Evolutionary conservation across 2,888 invertebrate species (phyloP), one percentile per base, ranked within the genome.

Genomic region (Tachina lurida): DNA sequence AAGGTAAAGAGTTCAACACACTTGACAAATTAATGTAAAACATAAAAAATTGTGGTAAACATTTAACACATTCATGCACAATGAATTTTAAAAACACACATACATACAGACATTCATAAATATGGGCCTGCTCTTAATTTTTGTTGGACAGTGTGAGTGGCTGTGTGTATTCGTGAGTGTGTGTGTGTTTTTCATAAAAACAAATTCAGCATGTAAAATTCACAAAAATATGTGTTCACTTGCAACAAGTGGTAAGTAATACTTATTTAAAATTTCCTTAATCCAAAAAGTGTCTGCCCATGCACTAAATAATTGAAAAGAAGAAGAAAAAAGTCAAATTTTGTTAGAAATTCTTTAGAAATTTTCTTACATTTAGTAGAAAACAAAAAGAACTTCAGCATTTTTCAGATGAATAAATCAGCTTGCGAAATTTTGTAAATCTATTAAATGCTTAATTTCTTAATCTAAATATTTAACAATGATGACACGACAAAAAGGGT

Each of bases 171-270:
- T 10, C 15, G 45, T 67, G n/a, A n/a, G 22, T 47, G 3, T 17
- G 31, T 49, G 56, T 76, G 0, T 19, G 13, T 43, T 4, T 17
- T 62, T 39, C 54, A n/a, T 19, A 54, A 68, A 47, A 78, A 31
- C 31, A 70, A 70, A 52, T 31, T 78, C 43, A 31, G 52, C 54
- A 78, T 22, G 39, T 22, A 39, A 70, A 52, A 78, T 70, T 60
- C 63, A n/a, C n/a, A 56, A 60, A 58, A 58, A 49, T 43, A 31
- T 54, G n/a, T 65, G 5, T 45, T 47, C 15, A 17, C 58, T 52
- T 54, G 52, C 78, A 78, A 78, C 78, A 78, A 78, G 78, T 78
- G 78, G 47, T 47, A 39, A 60, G 58, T 41, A 39, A 60, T 60
- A 60, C 60, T 68, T 49, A 12, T 67, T 31, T 73, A 13, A 47